Evolutionary conservation across 2,888 invertebrate genomes (phyloP).

Genomic region (Eudasyphora cyanicolor): DNA sequence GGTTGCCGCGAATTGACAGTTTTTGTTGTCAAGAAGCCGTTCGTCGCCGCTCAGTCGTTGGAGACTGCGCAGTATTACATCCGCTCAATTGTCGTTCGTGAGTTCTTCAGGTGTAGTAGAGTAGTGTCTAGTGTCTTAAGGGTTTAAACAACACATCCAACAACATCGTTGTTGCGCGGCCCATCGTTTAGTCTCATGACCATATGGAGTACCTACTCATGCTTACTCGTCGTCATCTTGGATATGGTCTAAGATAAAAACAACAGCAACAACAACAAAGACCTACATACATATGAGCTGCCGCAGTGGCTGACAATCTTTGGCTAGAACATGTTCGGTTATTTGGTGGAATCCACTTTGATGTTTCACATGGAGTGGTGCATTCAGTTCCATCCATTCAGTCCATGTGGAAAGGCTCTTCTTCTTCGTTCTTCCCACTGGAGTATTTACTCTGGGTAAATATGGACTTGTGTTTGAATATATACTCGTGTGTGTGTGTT

Average conservation of each 20-base stretch:
- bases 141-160: background rate
- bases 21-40: constrained; percentile 61
- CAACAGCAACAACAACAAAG: background rate
- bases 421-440: background rate
- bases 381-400: background rate
- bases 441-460: constrained; percentile 3
- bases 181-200: background rate
- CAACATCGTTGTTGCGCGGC: background rate
- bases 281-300: background rate
- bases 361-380: background rate
- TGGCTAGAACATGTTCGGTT: constrained; percentile 13
- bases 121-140: background rate
- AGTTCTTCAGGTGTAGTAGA: too few relatives aligned
- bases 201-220: background rate
- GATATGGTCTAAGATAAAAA: background rate
- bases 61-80: background rate
- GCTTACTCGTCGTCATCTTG: too few relatives aligned
- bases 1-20: constrained; percentile 61
- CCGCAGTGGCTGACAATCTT: too few relatives aligned
- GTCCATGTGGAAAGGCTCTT: background rate
- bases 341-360: background rate
- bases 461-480: background rate
- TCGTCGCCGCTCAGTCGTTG: background rate
- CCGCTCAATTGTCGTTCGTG: background rate
- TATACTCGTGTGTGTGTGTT: background rate